Evolutionary conservation across 2,888 invertebrate species (phyloP), one percentile per base, ranked within the genome.

Genomic region (Leptopilina syphax): DNA sequence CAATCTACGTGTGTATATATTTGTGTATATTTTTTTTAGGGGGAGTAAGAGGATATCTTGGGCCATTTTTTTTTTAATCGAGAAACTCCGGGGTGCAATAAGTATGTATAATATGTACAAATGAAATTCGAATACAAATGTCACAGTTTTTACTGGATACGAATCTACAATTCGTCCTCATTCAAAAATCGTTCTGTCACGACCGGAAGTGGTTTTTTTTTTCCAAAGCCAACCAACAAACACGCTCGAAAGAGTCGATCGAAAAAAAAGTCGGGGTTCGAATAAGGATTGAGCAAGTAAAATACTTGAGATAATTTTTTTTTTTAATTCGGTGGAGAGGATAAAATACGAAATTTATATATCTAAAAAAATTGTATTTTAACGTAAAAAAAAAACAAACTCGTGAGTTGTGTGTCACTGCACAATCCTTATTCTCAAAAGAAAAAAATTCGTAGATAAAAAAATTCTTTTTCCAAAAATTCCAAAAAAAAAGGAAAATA

Each of bases 131-230:
- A 77, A 68, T 78, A 34, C 34, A 34, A 81, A 73, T 63, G 76
- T 84, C 68, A 80, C 82, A 82, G 78, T 80, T 78, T 34, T 65
- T 82, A 81, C 81, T 84, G 83, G 82, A 82, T 84, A 82, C 65
- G 78, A 77, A 54, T 77, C 70, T 47, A 79, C 54, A 73, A 81
- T 70, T 79, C 65, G 41, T 67, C 57, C 77, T 65, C 47, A 41
- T 63, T 41, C 63, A 50, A 73, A 44, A 73, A 47, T 77, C 50
- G 65, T 18, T 34, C 65, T 27, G 65, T 41, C 24, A n/a, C 77
- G 57, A 60, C 27, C 67, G 18, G 18, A 78, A 57, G 50, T 78
- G 60, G 27, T 65, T 78, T 50, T 78, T 47, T 10, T 68, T 50
- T 50, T 50, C 12, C 50, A 50, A 50, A 50, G 44, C 67, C 50